Evolutionary conservation across 2,113 vertebrate genomes (phyloP), one percentile per base, ranked within the genome.

Genomic region (Brienomyrus longianalis): DNA sequence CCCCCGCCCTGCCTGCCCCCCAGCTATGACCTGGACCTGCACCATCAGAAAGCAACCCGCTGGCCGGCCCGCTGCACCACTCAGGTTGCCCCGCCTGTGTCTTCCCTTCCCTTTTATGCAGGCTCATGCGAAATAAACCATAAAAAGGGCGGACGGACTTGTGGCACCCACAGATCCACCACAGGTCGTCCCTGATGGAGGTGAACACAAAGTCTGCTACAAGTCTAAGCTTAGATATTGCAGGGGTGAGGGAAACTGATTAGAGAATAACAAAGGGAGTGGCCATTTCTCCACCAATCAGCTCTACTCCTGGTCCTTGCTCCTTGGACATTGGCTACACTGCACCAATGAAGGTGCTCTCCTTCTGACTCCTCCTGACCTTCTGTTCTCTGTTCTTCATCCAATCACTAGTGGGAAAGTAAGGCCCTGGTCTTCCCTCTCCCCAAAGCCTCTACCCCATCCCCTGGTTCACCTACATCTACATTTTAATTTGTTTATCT

Each of bases 121-220:
- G n/a, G 23, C 80, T 47, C 39, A 43, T 15, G 74, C 4, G 43
- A 1, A 80, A 43, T 5, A 39, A 19, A 13, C 17, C 31, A 43
- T 27, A 80, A 19, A 21, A 21, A 85, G 0, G 1, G 62, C 10
- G 0, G 62, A 85, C 23, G 47, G 45, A 50, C 83, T 50, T 92
- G 92, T 92, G 91, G 89, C 92, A 43, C 35, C 35, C 0, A 6
- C 17, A 80, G 92, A 91, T 66, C 84, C 47, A 3, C 91, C 91
- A 93, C 93, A 94, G 92, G 90, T 94, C 93, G 92, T 91, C 89
- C 48, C 80, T 90, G 91, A 92, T 84, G 91, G 93, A 31, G 91
- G 92, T 62, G 88, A 93, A 94, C 92, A 93, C 92, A 90, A 93
- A 95, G 92, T 92, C 93, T 93, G 91, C 93, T 92, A 92, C 90